Evolutionary conservation across 1,140 invertebrate genomes (phyloP).

Genomic region (Halotydeus destructor): DNA sequence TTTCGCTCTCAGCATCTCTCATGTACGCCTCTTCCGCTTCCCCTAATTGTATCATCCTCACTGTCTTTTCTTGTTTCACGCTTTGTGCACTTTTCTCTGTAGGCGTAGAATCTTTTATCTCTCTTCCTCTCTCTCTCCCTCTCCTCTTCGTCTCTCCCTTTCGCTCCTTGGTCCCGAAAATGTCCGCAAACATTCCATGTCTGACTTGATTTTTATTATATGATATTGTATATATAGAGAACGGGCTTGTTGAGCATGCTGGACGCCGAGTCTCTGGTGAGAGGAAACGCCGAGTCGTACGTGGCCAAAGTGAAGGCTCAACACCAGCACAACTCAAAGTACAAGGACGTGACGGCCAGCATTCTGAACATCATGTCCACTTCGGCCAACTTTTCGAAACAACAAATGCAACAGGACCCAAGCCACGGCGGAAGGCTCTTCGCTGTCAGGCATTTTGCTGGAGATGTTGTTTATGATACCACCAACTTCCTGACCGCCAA

Average conservation of each 20-base stretch:
- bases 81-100: too few relatives aligned
- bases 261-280: slow-evolving; percentile 72
- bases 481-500: slow-evolving; percentile 75
- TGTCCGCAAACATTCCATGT: too few relatives aligned
- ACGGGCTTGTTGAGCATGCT: slow-evolving; percentile 74
- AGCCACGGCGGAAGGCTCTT: slow-evolving; percentile 38
- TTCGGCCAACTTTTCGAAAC: neutral
- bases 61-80: too few relatives aligned
- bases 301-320: slow-evolving; percentile 64
- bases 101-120: too few relatives aligned
- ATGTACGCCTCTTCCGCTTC: too few relatives aligned
- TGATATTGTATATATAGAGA: slow-evolving; percentile 29
- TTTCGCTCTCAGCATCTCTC: too few relatives aligned
- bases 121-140: too few relatives aligned
- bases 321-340: slow-evolving; percentile 44
- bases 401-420: too few relatives aligned
- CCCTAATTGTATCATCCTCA: too few relatives aligned
- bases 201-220: slow-evolving; percentile 10
- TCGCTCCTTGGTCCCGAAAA: too few relatives aligned
- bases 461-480: slow-evolving; percentile 67
- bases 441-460: slow-evolving; percentile 75
- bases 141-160: too few relatives aligned
- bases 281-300: slow-evolving; percentile 66
- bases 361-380: neutral
- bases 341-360: slow-evolving; percentile 11